Conservation (phyloP, 2,113 vertebrate genomes). For the Cathartes aura region DNA sequence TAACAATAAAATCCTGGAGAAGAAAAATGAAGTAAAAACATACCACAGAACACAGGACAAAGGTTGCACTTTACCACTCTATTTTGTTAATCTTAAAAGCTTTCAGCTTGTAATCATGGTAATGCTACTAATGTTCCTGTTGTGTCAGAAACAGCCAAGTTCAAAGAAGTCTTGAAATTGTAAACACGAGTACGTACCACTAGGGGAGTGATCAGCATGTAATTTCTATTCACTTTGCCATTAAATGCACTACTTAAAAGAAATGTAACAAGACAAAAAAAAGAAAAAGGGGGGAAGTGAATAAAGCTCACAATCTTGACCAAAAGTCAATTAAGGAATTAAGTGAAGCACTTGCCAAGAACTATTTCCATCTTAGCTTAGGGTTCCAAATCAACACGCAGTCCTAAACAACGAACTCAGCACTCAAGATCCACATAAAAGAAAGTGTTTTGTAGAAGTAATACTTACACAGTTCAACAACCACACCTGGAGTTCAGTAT, state of each 20-base stretch:
- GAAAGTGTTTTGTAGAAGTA: not conserved
- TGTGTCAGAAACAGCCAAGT: not conserved
- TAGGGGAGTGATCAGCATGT: not conserved
- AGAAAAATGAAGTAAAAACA: not conserved
- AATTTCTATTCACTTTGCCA: not conserved
- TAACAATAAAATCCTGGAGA: not conserved
- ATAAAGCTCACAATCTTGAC: not conserved
- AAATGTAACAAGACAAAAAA: not conserved
- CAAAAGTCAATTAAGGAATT: not conserved
- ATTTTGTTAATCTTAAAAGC: not conserved
- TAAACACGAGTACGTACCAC: not conserved
- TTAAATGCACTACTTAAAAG: not conserved
- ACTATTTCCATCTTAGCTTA: not conserved
- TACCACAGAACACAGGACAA: not conserved
- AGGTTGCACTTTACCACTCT: not conserved
- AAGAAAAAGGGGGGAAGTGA: not conserved
- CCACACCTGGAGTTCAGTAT: not conserved
- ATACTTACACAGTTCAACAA: not conserved
- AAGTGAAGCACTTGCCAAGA: not conserved
- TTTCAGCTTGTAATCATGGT: not conserved
- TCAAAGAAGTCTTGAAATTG: not conserved
- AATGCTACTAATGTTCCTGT: not conserved
- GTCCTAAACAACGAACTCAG: not conserved
- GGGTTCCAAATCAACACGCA: not conserved
- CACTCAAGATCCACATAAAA: conserved; percentile 8